These are phyloP conservation scores for Endomychus coccineus DNA, from an alignment of 2,888 invertebrate genomes.

Conservation along the genomic window DNA sequence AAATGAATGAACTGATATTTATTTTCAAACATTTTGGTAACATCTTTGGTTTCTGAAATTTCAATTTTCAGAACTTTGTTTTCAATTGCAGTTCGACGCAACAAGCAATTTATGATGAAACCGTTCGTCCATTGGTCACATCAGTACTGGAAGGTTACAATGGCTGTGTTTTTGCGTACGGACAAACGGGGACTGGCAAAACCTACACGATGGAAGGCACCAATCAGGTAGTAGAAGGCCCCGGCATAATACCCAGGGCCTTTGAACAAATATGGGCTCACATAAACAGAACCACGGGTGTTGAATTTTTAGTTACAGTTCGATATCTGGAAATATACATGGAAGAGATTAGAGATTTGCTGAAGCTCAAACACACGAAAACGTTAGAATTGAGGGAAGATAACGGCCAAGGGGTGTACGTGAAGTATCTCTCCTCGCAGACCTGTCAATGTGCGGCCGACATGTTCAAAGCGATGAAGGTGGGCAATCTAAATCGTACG, in stretches of 20 bases:
- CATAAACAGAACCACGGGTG: constrained; percentile 82
- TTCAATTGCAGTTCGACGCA: constrained; percentile 74
- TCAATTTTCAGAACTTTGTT: no score
- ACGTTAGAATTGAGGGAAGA: constrained; percentile 53
- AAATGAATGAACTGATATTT: no score
- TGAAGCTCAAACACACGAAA: constrained; percentile 52
- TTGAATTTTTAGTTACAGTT: constrained; percentile 92
- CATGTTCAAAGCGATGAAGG: constrained; percentile 88
- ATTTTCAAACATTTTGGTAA: no score
- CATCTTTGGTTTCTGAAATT: no score
- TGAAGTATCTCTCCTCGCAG: constrained; percentile 89
- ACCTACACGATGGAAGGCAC: constrained; percentile 71
- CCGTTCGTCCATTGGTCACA: constrained; percentile 88
- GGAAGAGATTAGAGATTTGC: constrained; percentile 74
- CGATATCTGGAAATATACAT: constrained; percentile 97
- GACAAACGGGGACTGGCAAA: constrained; percentile 96
- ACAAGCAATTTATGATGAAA: constrained; percentile 90
- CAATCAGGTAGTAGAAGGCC: constrained; percentile 53
- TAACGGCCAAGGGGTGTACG: constrained; percentile 75
- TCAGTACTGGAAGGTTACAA: constrained; percentile 97
- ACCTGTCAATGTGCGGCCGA: constrained; percentile 91
- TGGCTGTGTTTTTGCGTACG: constrained; percentile 98
- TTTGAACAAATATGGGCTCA: constrained; percentile 97
- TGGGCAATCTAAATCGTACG: constrained; percentile 91
- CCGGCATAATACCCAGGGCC: constrained; percentile 71